Evolutionary conservation across 2,797 vertebrate species (phyloP), one percentile per base, ranked within the genome.

Genomic region (Peromyscus attwateri): DNA sequence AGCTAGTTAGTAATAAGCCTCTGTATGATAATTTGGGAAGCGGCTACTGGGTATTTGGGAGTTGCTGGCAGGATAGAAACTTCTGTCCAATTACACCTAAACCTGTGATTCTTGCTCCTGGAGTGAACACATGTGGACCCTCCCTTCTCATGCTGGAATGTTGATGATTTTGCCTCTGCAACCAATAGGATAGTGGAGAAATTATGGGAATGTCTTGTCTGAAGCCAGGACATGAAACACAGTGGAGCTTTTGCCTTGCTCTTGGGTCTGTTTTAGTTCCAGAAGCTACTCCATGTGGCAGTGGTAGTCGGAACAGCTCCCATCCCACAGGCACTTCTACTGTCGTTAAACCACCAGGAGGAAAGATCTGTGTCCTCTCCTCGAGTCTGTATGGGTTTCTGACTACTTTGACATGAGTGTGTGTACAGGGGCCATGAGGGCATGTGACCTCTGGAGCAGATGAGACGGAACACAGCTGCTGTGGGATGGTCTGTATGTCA

Each of bases 211-310:
- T 60, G 3, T 3, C 13, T 40, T 7, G 17, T 43, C 76, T 49
- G 27, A 73, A 85, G 64, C 8, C 21, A 75, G 46, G 16, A 71
- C 55, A 37, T 52, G 23, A 89, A 87, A 40, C 21, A 77, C 55
- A 66, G 14, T 52, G 29, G 12, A 85, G 37, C 29, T 93, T 84
- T n/a, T 91, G 71, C 10, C 43, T 96, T 92, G 62, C 83, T 88
- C 27, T 89, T 52, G 17, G 43, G 68, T 84, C 68, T 37, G 12
- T 37, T n/a, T 89, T 93, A 71, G 27, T 62, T 81, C 52, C 52
- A 81, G 73, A 96, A 81, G 55, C n/a, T 37, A 90, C n/a, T 73
- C 70, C 25, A 3, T 37, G 34, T 23, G 66, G 77, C 40, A 81
- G 79, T 23, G 52, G 16, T 31, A n/a, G 40, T 31, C 40, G 7